phyloP scores from a whole-genome alignment of 2,888 invertebrate genomes.

The Apeira syringaria region DNA sequence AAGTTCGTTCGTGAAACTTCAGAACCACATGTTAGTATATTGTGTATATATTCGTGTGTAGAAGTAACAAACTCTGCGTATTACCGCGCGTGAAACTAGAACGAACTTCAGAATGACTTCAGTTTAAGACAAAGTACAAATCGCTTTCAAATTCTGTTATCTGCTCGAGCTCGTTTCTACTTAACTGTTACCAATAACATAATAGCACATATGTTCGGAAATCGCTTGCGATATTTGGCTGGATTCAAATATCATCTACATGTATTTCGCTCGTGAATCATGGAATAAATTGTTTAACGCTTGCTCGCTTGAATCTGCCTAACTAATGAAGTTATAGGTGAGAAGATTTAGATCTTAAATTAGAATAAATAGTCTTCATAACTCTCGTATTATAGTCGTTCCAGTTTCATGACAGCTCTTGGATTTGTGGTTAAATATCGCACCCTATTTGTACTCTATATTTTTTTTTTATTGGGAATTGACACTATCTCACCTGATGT shows the following conservation, averaged over 20 bases:
- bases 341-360: too few species aligned
- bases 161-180: constrained; percentile 24
- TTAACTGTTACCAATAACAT: constrained; percentile 27
- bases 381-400: too few species aligned
- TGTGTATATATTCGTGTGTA: constrained; percentile 19
- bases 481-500: too few species aligned
- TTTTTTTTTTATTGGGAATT: too few species aligned
- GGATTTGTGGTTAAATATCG: too few species aligned
- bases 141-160: constrained; percentile 31
- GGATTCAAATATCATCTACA: constrained; percentile 29
- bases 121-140: constrained; percentile 26
- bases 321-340: too few species aligned
- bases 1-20: constrained; percentile 16
- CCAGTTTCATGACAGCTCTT: too few species aligned
- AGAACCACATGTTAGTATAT: constrained; percentile 7
- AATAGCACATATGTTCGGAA: constrained; percentile 24
- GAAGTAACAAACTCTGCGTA: constrained; percentile 23
- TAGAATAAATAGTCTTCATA: too few species aligned
- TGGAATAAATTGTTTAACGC: constrained; percentile 26
- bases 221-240: constrained; percentile 19
- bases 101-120: constrained; percentile 23
- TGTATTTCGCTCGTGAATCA: constrained; percentile 3
- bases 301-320: constrained; percentile 3
- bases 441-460: too few species aligned
- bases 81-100: constrained; percentile 13